These are phyloP conservation scores for Rhaphigaster nebulosa DNA, from an alignment of 2,888 invertebrate genomes.

Conservation along the genomic window DNA sequence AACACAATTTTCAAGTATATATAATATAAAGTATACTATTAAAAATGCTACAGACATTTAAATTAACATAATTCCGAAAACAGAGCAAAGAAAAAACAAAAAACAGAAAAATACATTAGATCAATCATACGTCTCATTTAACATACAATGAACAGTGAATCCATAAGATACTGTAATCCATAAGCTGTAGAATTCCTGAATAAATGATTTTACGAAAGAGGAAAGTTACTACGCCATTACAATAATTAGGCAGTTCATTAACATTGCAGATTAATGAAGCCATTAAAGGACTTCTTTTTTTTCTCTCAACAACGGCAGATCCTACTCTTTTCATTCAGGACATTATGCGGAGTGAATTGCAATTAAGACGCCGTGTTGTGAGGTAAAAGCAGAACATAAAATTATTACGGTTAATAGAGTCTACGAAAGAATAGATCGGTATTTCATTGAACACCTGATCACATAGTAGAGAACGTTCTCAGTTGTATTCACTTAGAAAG, in stretches of 20 bases:
- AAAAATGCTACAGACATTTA: too few species aligned
- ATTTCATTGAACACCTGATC: too few species aligned
- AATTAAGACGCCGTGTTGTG: background rate
- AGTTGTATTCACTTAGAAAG: too few species aligned
- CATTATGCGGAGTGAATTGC: background rate
- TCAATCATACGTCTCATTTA: background rate
- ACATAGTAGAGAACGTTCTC: too few species aligned
- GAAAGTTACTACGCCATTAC: slow-evolving; percentile 12
- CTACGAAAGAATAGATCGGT: too few species aligned
- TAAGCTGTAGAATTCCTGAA: background rate
- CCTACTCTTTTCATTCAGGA: background rate
- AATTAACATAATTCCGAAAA: background rate
- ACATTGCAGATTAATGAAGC: slow-evolving; percentile 25
- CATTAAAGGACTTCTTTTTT: slow-evolving; percentile 7
- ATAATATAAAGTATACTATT: too few species aligned
- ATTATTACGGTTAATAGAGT: too few species aligned
- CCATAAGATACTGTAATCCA: background rate
- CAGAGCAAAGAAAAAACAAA: too few species aligned
- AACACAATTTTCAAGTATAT: too few species aligned
- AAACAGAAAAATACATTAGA: background rate
- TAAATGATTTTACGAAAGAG: background rate
- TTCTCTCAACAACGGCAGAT: background rate
- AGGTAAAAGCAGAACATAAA: background rate
- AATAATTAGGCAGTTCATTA: slow-evolving; percentile 41
- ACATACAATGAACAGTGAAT: background rate